Conservation (phyloP, 2,888 invertebrate genomes). For the Drosophila fungiperda region DNA sequence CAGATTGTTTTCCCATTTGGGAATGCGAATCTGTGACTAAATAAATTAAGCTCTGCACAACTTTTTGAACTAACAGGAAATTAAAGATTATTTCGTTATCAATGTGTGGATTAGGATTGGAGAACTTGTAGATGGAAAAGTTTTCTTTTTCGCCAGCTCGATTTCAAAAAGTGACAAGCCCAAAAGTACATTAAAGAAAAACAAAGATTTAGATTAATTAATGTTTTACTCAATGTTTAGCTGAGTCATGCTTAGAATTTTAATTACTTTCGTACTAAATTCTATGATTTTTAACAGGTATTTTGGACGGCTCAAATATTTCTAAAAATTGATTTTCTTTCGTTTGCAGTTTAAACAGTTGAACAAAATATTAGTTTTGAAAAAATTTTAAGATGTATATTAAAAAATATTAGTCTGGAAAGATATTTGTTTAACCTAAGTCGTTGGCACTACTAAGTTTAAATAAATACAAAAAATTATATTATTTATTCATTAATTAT, state of each 20-base stretch:
- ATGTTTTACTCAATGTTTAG: background rate
- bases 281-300: background rate
- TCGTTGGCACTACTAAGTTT: no score
- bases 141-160: background rate
- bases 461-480: no score
- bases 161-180: background rate
- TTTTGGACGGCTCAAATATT: background rate
- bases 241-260: background rate
- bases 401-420: no score
- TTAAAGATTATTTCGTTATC: background rate
- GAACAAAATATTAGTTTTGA: no score
- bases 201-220: background rate
- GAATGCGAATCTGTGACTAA: background rate
- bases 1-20: background rate
- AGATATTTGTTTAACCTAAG: no score
- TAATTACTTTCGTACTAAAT: background rate
- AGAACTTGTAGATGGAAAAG: background rate
- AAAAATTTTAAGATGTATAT: no score
- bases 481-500: background rate
- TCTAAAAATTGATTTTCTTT: background rate
- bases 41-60: background rate
- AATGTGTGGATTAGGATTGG: background rate
- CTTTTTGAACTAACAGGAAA: background rate
- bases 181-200: background rate
- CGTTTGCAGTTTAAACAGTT: background rate